Conservation (phyloP, 1,140 invertebrate species). For the Drosophila ficusphila region DNA sequence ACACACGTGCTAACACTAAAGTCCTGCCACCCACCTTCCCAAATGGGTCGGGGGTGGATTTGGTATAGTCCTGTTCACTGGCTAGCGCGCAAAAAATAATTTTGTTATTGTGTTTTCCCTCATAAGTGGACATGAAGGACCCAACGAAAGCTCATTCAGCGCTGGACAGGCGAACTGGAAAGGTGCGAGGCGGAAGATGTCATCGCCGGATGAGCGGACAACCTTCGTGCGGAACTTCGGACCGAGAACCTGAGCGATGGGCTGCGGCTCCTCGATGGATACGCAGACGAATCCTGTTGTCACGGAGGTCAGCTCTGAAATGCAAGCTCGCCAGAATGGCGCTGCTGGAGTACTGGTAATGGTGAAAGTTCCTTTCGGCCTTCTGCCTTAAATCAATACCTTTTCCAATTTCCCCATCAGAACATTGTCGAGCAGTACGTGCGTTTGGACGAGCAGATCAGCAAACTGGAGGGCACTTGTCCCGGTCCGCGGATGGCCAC, state of each 20-base stretch:
- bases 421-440: slow-evolving; percentile 71
- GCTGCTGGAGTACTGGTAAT: slow-evolving; percentile 48
- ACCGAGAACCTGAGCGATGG: slow-evolving; percentile 61
- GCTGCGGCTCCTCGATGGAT: slow-evolving; percentile 81
- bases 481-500: slow-evolving; percentile 80
- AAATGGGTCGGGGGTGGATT: slow-evolving; percentile 2
- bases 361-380: background rate
- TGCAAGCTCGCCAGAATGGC: slow-evolving; percentile 53
- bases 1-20: slow-evolving; percentile 15
- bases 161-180: slow-evolving; percentile 53
- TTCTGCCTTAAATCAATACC: slow-evolving; percentile 40
- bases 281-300: slow-evolving; percentile 51
- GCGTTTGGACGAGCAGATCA: slow-evolving; percentile 76
- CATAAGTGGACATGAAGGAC: slow-evolving; percentile 51
- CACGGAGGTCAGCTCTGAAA: slow-evolving; percentile 31
- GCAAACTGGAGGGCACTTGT: slow-evolving; percentile 70
- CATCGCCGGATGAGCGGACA: slow-evolving; percentile 9
- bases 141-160: slow-evolving; percentile 54
- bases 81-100: slow-evolving; percentile 62
- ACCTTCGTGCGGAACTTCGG: slow-evolving; percentile 31
- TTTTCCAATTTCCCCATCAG: slow-evolving; percentile 2
- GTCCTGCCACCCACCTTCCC: background rate
- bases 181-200: slow-evolving; percentile 51
- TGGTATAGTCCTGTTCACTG: slow-evolving; percentile 25
- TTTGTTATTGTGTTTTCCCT: slow-evolving; percentile 51